Conservation (phyloP, 2,888 invertebrate genomes). For the Sinopyrophorus schimmeli region DNA sequence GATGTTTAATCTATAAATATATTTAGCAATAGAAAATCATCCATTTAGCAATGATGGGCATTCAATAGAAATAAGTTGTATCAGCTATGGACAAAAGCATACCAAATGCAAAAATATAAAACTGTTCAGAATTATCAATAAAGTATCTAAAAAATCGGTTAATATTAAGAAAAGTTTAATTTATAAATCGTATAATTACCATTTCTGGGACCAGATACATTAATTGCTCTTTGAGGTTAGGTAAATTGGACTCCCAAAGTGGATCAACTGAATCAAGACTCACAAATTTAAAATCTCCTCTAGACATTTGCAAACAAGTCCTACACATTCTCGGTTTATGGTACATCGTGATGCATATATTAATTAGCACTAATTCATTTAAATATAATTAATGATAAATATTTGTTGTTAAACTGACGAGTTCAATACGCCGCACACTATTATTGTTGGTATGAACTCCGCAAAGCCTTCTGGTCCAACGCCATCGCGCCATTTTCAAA, state of each 20-base stretch:
- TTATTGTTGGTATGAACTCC: background rate
- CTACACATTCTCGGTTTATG: constrained; percentile 26
- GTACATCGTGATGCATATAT: constrained; percentile 22
- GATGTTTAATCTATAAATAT: too few relatives aligned
- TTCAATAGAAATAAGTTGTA: too few relatives aligned
- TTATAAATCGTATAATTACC: constrained; percentile 20
- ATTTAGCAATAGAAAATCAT: too few relatives aligned
- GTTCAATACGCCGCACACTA: constrained; percentile 10
- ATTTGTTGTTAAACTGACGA: constrained; percentile 16
- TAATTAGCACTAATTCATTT: constrained; percentile 15
- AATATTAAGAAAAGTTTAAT: constrained; percentile 5
- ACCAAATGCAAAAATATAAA: too few relatives aligned
- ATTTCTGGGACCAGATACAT: constrained; percentile 24
- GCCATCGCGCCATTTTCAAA: too few relatives aligned
- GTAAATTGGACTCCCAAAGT: constrained; percentile 28
- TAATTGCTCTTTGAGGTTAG: constrained; percentile 30
- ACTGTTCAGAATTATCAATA: background rate
- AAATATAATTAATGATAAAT: constrained; percentile 7
- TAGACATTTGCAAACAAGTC: constrained; percentile 29
- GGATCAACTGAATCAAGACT: constrained; percentile 27
- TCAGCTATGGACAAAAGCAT: too few relatives aligned
- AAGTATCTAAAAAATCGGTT: background rate
- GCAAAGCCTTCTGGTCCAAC: too few relatives aligned
- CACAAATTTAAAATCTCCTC: constrained; percentile 30
- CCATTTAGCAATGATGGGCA: too few relatives aligned